A percentile compares a stretch with the other conserved stretches of the same genome.
Conservation (phyloP, 1,140 invertebrate species). For the Heliconius hermathena region DNA sequence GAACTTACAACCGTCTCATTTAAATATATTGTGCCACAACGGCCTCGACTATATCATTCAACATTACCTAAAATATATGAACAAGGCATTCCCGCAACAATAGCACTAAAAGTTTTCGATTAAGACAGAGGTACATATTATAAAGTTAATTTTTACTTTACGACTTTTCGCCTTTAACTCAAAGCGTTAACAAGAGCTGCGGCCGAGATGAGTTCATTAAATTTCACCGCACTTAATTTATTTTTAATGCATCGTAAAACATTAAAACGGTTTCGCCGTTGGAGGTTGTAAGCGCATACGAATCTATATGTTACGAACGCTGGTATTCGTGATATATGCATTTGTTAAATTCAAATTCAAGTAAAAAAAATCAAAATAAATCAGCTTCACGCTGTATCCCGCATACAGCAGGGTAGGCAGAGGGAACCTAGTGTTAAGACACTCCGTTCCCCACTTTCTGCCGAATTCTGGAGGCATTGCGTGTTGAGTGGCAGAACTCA, state of each 20-base stretch:
- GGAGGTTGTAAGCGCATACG: background rate
- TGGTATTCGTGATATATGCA: background rate
- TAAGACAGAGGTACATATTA: slow-evolving; percentile 28
- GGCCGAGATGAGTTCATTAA: slow-evolving; percentile 44
- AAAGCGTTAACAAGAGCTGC: slow-evolving; percentile 42
- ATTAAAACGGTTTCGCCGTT: slow-evolving; percentile 28
- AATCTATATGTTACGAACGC: background rate
- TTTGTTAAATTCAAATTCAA: too few species aligned
- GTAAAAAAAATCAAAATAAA: background rate
- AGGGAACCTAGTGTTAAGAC: too few species aligned
- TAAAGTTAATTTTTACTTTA: slow-evolving; percentile 42
- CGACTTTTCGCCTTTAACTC: slow-evolving; percentile 27
- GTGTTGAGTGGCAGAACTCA: too few species aligned
- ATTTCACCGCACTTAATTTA: slow-evolving; percentile 51
- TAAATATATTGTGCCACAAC: too few species aligned
- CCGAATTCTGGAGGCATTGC: too few species aligned
- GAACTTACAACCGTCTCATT: background rate
- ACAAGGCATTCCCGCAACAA: background rate
- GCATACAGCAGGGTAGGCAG: too few species aligned
- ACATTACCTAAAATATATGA: background rate
- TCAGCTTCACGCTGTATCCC: too few species aligned
- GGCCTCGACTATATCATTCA: too few species aligned
- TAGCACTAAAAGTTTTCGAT: slow-evolving; percentile 22
- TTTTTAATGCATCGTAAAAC: slow-evolving; percentile 53
- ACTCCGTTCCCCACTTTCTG: too few species aligned